Evolutionary conservation across 2,113 vertebrate species (phyloP), one percentile per base, ranked within the genome.

Genomic region (Saimiri boliviensis): DNA sequence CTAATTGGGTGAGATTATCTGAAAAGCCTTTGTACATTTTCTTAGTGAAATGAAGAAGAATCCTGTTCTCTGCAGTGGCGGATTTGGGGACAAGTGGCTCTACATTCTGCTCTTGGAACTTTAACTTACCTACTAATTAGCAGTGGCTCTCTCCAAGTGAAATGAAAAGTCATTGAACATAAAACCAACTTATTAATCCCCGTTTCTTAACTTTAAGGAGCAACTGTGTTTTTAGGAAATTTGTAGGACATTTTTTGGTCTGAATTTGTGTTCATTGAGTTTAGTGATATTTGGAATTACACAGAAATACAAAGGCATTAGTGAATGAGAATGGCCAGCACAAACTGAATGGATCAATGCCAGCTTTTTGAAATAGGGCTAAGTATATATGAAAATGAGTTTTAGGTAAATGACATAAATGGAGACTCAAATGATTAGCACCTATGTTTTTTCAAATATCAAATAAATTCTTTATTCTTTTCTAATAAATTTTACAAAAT

Each of bases 391-490:
- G 58, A 95, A 73, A 89, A 89, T 8, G 16, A 63, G 0, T 37
- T 89, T 11, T 93, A 91, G 32, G 47, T 74, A 83, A 90, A 35
- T 42, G 8, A 27, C 76, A 25, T 49, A 89, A 94, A 56, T 60
- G 45, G 80, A 95, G 56, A 89, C 30, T 70, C 79, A 90, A 90
- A 77, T 58, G 6, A 63, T 35, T 27, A 73, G 21, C 58, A 70
- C 16, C 66, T 56, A 52, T 9, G 8, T 58, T 42, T 93, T 89
- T 40, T 49, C 85, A 82, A 19, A 8, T 88, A 73, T 45, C 70
- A 92, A 54, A 54, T n/a, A 47, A 58, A 58, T 66, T 96, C 32
- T 93, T 83, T 71, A 37, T 71, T 88, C 77, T 94, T 56, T 63
- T 63, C 14, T 63, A 63, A 63, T 63, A 14, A 63, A 63, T 30